Percentiles rank a stretch among this genome's conserved stretches.
Evolutionary conservation across 1,140 invertebrate species (phyloP).

Genomic region (Batillaria attramentaria): DNA sequence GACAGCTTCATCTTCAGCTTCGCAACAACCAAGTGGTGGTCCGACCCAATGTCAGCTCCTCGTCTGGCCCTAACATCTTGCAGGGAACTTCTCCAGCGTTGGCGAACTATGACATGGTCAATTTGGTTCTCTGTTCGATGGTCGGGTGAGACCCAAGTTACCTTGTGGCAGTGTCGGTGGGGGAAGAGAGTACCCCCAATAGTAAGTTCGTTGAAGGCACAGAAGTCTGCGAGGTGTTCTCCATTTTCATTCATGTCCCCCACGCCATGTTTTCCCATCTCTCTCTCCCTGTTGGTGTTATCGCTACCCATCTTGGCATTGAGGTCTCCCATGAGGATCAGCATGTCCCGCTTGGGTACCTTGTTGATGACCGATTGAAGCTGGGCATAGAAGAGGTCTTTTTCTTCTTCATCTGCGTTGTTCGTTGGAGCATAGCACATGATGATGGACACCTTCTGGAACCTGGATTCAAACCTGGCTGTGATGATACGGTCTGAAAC

Average conservation of each 20-base stretch:
- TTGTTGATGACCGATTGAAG: neutral
- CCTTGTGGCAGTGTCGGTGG: conserved; percentile 21
- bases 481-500: neutral
- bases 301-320: neutral
- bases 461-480: conserved; percentile 23
- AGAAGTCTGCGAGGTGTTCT: neutral
- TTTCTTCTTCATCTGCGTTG: neutral
- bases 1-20: neutral
- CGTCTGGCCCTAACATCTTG: neutral
- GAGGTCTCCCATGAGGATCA: neutral
- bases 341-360: conserved; percentile 11
- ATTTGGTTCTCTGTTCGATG: neutral
- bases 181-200: conserved; percentile 46
- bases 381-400: conserved; percentile 10
- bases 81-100: neutral
- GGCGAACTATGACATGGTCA: neutral
- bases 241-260: conserved; percentile 9
- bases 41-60: neutral
- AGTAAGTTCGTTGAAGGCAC: conserved; percentile 36
- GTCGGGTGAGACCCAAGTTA: neutral
- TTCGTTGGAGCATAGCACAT: conserved; percentile 29
- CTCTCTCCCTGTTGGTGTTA: conserved; percentile 6
- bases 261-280: neutral
- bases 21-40: neutral
- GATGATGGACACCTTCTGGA: conserved; percentile 26